Evolutionary conservation across 30 jellyfish, hydroid and myxozoan species (phyloP).

Genomic region (Hydra vulgaris): DNA sequence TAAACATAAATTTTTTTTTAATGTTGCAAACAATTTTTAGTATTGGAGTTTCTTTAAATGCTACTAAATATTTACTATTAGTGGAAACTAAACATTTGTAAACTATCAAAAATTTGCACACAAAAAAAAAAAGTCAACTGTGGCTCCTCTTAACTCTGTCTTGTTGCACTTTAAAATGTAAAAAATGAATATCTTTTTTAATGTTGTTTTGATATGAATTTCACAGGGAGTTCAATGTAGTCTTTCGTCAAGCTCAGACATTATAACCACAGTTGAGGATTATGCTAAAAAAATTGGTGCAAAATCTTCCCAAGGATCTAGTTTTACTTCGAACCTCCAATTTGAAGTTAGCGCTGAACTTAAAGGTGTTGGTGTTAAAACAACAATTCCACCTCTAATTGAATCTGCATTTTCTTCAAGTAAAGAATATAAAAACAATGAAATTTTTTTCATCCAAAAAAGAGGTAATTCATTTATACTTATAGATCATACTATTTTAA

Average conservation of each 20-base stretch:
- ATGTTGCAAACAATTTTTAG: too few relatives aligned
- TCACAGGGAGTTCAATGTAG: neutral
- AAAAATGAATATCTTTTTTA: too few relatives aligned
- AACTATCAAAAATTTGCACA: too few relatives aligned
- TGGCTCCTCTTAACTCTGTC: too few relatives aligned
- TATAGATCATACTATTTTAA: too few relatives aligned
- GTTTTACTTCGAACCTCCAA: conserved; percentile 9
- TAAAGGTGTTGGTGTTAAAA: conserved; percentile 29
- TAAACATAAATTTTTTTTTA: too few relatives aligned
- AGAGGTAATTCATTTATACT: neutral
- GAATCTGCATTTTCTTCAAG: conserved; percentile 15
- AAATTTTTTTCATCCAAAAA: conserved; percentile 12
- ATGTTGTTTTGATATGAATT: too few relatives aligned
- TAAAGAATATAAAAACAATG: conserved; percentile 9
- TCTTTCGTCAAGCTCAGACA: neutral
- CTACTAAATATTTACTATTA: too few relatives aligned
- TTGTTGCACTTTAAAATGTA: too few relatives aligned
- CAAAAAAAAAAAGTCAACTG: too few relatives aligned
- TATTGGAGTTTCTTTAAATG: too few relatives aligned
- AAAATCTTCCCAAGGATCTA: neutral
- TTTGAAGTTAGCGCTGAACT: conserved; percentile 17
- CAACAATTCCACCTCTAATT: conserved; percentile 37
- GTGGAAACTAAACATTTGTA: too few relatives aligned
- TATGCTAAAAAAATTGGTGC: neutral
- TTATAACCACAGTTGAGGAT: neutral